Conservation (phyloP, 2,113 vertebrate species). For the Nipponia nippon region DNA sequence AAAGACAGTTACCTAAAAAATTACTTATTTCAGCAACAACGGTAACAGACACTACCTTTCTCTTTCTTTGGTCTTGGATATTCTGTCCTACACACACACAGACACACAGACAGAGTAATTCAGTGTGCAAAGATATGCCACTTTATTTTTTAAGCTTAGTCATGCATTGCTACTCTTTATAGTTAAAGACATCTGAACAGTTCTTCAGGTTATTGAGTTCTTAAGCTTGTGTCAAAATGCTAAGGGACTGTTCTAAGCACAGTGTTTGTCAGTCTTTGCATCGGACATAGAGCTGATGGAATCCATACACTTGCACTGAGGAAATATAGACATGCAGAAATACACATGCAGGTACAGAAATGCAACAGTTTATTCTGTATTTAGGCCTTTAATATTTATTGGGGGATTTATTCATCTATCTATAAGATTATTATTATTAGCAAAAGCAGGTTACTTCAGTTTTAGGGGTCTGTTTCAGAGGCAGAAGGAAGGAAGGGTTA, state of each 20-base stretch:
- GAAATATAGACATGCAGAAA: neutral
- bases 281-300: neutral
- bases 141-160: slow-evolving; percentile 9
- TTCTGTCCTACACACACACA: neutral
- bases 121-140: neutral
- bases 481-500: neutral
- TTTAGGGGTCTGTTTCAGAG: neutral
- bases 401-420: neutral
- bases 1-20: neutral
- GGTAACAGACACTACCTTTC: neutral
- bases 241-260: neutral
- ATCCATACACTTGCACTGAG: neutral
- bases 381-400: neutral
- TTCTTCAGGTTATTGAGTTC: neutral
- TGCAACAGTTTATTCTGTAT: neutral
- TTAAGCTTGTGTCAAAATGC: neutral
- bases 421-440: neutral
- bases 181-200: neutral
- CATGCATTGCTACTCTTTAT: neutral
- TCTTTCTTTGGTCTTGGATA: neutral
- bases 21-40: neutral
- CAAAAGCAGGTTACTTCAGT: neutral
- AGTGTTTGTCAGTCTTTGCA: neutral
- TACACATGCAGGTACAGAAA: neutral
- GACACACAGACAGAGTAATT: neutral